A percentile compares a stretch with the other conserved stretches of the same genome.
Conservation (phyloP, 92 coral and sea anemone genomes). For the Scolanthus callimorphus region DNA sequence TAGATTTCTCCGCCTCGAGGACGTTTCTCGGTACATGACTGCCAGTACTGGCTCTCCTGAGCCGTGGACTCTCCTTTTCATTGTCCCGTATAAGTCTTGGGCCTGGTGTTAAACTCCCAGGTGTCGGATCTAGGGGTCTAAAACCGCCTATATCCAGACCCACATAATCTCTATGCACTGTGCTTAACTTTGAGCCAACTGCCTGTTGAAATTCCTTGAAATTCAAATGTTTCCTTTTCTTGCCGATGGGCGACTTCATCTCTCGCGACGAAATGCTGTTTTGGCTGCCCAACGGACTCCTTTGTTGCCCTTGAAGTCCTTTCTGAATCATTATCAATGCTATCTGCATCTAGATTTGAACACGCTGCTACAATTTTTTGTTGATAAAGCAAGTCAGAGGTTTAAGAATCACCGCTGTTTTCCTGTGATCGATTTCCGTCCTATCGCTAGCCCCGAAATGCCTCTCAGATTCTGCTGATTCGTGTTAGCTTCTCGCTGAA, state of each 20-base stretch:
- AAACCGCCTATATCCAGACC: not conserved
- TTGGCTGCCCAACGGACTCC: not conserved
- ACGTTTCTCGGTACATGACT: not conserved
- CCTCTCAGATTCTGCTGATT: too few relatives aligned
- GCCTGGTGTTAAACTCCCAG: not conserved
- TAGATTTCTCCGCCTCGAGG: constrained; percentile 6
- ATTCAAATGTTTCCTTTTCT: constrained; percentile 10
- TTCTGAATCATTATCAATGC: constrained; percentile 20
- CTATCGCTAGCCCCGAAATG: too few relatives aligned
- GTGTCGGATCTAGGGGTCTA: not conserved
- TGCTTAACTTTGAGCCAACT: constrained; percentile 31
- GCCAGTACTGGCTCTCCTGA: constrained; percentile 10
- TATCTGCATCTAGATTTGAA: constrained; percentile 1
- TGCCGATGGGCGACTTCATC: constrained; percentile 7
- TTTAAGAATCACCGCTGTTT: too few relatives aligned
- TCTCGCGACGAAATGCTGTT: not conserved
- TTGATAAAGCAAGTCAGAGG: too few relatives aligned
- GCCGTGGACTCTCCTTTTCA: not conserved
- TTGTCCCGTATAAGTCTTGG: not conserved
- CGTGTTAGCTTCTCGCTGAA: too few relatives aligned
- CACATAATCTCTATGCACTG: not conserved
- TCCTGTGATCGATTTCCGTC: too few relatives aligned
- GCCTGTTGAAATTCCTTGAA: constrained; percentile 26
- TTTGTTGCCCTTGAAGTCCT: constrained; percentile 9
- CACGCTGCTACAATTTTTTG: too few relatives aligned